Conservation (phyloP, 2,888 invertebrate species). For the Ophonus ardosiacus region DNA sequence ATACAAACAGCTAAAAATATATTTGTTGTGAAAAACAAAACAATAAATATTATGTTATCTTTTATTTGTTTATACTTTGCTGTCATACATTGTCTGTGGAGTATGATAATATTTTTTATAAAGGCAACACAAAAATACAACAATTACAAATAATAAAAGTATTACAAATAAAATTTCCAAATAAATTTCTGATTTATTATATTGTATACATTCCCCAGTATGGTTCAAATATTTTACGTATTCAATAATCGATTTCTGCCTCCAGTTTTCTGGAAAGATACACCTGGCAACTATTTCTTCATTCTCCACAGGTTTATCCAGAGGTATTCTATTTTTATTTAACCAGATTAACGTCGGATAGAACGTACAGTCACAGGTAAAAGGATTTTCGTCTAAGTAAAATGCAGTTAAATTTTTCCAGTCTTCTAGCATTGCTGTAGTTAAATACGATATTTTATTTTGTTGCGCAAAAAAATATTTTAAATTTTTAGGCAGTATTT, state of each 20-base stretch:
- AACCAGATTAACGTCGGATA: neutral
- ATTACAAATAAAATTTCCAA: neutral
- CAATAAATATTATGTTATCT: too few species aligned
- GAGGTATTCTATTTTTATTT: neutral
- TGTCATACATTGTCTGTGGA: too few species aligned
- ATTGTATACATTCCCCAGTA: neutral
- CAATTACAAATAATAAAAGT: constrained; percentile 3
- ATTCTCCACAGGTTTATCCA: neutral
- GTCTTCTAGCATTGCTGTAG: constrained; percentile 79
- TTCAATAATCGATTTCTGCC: neutral
- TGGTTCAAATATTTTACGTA: constrained; percentile 11
- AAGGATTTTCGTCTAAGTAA: constrained; percentile 78
- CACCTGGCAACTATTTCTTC: constrained; percentile 6
- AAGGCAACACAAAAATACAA: neutral
- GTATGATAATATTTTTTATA: neutral
- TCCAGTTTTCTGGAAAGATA: constrained; percentile 31
- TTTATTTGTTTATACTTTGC: too few species aligned
- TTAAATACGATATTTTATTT: constrained; percentile 79
- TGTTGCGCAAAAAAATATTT: constrained; percentile 75
- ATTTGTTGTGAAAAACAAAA: too few species aligned
- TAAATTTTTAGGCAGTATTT: constrained; percentile 76
- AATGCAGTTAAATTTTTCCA: constrained; percentile 76
- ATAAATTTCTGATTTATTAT: neutral
- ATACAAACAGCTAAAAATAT: too few species aligned
- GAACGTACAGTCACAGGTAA: constrained; percentile 77